phyloP scores from a whole-genome alignment of 53 echinoderm and acorn worm genomes.

The Crossaster papposus region DNA sequence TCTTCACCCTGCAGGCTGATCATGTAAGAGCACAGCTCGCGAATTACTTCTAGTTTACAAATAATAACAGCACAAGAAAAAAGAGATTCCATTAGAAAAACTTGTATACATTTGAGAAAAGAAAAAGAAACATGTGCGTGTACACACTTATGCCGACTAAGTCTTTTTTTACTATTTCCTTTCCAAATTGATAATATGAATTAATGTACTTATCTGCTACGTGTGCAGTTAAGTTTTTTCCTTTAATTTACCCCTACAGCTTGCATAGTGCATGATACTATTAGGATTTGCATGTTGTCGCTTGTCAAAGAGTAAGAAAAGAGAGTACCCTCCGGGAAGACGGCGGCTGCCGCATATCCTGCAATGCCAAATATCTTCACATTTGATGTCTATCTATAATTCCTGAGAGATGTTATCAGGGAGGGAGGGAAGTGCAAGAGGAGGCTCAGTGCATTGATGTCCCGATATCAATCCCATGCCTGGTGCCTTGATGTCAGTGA shows the following conservation, averaged over 20 bases:
- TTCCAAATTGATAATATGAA: not conserved
- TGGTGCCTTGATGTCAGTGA: constrained; percentile 2
- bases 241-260: not conserved
- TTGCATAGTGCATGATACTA: not conserved
- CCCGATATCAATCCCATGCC: not conserved
- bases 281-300: not conserved
- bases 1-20: too few species aligned
- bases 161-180: not conserved
- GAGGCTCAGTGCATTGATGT: constrained; percentile 5
- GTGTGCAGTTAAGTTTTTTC: not conserved
- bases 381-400: constrained; percentile 8
- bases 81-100: too few species aligned
- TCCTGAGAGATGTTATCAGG: constrained; percentile 20
- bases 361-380: not conserved
- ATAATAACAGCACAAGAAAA: too few species aligned
- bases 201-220: not conserved
- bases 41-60: too few species aligned
- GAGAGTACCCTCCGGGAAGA: not conserved
- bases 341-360: not conserved
- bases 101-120: too few species aligned
- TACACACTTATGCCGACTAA: too few species aligned
- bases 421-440: not conserved
- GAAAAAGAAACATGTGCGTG: too few species aligned
- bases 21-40: too few species aligned
- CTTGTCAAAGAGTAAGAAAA: not conserved